These are phyloP conservation scores for Diaphora mendica DNA, from an alignment of 2,888 invertebrate genomes.

Conservation along the genomic window DNA sequence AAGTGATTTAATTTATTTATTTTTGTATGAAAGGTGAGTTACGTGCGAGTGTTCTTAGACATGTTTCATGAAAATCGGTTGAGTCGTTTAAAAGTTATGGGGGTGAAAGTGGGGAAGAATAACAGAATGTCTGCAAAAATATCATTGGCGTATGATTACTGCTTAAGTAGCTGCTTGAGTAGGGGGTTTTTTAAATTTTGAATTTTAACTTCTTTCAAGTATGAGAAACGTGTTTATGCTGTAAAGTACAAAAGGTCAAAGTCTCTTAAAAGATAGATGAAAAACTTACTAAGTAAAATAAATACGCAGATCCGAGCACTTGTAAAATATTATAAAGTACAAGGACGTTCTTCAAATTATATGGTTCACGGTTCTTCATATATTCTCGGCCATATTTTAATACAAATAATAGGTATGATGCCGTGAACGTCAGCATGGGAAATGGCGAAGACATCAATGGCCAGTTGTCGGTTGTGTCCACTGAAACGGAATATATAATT, in stretches of 20 bases:
- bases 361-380: conserved; percentile 24
- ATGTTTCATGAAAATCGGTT: too few species aligned
- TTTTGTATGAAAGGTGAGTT: too few species aligned
- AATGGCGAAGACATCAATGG: conserved; percentile 21
- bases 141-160: too few species aligned
- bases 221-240: neutral
- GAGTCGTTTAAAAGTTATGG: too few species aligned
- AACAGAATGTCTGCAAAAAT: too few species aligned
- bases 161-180: too few species aligned
- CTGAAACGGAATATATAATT: conserved; percentile 11
- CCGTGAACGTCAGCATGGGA: conserved; percentile 11
- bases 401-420: conserved; percentile 17
- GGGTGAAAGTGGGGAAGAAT: too few species aligned
- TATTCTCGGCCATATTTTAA: conserved; percentile 14
- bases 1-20: too few species aligned
- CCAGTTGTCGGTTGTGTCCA: conserved; percentile 13
- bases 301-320: conserved; percentile 12
- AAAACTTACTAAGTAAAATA: conserved; percentile 18
- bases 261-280: neutral
- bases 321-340: conserved; percentile 19
- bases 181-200: too few species aligned
- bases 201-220: too few species aligned
- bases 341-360: conserved; percentile 6
- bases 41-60: too few species aligned
- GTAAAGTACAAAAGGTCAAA: neutral